These are phyloP conservation scores for Danionella dracula DNA, from an alignment of 2,797 vertebrate species.

Conservation along the genomic window DNA sequence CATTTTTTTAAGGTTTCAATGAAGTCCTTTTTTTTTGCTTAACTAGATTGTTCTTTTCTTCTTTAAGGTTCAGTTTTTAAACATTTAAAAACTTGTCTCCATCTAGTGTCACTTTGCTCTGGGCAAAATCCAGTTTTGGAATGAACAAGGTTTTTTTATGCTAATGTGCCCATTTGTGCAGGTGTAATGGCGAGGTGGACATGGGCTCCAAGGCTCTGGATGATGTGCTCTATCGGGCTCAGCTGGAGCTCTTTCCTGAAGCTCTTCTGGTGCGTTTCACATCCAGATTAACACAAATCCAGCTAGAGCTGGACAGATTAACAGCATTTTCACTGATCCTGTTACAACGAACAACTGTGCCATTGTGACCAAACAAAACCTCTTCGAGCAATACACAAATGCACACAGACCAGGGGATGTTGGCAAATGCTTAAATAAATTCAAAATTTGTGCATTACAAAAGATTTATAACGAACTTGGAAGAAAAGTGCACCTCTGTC, in stretches of 20 bases:
- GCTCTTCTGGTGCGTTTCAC: conserved; percentile 86
- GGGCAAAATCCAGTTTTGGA: too few species aligned
- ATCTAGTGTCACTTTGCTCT: too few species aligned
- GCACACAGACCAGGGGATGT: neutral
- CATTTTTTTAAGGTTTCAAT: too few species aligned
- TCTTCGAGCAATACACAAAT: neutral
- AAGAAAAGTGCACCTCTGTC: too few species aligned
- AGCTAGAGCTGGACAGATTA: conserved; percentile 63
- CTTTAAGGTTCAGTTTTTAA: too few species aligned
- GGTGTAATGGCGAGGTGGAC: conserved; percentile 94
- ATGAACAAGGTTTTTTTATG: neutral
- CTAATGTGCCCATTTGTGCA: conserved; percentile 49
- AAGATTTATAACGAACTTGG: too few species aligned
- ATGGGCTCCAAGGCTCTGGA: conserved; percentile 92
- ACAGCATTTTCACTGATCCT: conserved; percentile 56
- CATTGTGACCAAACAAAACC: neutral
- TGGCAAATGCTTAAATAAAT: too few species aligned
- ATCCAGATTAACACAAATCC: conserved; percentile 25
- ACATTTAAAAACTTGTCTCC: too few species aligned
- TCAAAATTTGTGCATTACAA: too few species aligned
- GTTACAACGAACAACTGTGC: neutral
- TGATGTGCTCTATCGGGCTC: conserved; percentile 90
- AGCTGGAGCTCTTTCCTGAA: conserved; percentile 93
- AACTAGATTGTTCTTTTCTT: too few species aligned
- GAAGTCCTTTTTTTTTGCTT: too few species aligned